phyloP scores from a whole-genome alignment of 2,888 invertebrate species.

The Cyaniris semiargus region DNA sequence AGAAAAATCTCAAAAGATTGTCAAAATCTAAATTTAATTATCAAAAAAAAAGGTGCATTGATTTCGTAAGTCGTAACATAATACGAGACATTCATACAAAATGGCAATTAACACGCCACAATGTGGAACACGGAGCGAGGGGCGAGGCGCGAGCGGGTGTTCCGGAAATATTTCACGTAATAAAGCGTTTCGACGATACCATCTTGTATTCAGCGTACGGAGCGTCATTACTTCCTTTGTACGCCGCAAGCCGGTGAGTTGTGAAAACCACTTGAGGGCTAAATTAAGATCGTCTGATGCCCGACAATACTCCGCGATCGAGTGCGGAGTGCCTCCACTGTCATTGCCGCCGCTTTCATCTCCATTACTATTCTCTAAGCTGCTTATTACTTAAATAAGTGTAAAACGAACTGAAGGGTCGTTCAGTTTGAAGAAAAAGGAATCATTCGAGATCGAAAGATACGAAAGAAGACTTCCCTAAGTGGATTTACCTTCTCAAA shows the following conservation, averaged over 20 bases:
- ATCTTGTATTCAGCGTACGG: slow-evolving; percentile 63
- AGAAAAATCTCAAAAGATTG: not conserved
- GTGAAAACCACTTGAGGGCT: slow-evolving; percentile 66
- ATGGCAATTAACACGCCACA: slow-evolving; percentile 8
- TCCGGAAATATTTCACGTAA: slow-evolving; percentile 42
- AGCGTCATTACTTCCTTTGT: slow-evolving; percentile 71
- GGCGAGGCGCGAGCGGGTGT: not conserved
- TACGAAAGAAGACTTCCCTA: not conserved
- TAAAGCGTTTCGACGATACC: slow-evolving; percentile 56
- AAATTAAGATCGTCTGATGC: slow-evolving; percentile 68
- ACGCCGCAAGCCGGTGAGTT: slow-evolving; percentile 57
- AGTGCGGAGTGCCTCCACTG: not conserved
- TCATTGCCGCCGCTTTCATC: not conserved
- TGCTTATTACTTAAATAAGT: not conserved
- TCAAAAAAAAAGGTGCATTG: not conserved
- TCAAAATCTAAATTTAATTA: too few relatives aligned
- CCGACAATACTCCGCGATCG: slow-evolving; percentile 30
- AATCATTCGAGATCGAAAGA: not conserved
- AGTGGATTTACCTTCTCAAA: not conserved
- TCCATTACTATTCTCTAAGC: not conserved
- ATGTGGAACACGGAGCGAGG: not conserved
- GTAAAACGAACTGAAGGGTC: not conserved
- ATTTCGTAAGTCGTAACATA: not conserved
- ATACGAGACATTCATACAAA: not conserved
- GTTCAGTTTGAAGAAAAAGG: not conserved